Conservation (phyloP, 2,113 vertebrate species). For the Chaetops frenatus region DNA sequence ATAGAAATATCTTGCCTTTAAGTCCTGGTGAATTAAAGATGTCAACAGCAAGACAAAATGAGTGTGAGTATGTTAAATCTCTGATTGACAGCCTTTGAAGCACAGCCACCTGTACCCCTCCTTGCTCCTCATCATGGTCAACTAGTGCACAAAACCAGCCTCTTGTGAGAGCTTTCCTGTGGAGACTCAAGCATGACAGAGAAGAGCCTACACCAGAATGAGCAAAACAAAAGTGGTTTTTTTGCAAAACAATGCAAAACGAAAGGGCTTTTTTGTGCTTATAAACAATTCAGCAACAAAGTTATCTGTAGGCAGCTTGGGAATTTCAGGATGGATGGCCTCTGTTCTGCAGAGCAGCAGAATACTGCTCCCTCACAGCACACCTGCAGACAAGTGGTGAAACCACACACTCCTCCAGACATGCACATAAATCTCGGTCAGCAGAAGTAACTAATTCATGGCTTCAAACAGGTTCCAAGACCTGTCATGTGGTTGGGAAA, state of each 20-base stretch:
- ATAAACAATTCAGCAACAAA: neutral
- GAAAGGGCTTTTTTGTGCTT: fast-evolving
- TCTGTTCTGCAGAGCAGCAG: neutral
- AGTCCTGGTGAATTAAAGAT: neutral
- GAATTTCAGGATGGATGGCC: neutral
- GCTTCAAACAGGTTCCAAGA: neutral
- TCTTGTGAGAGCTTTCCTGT: neutral
- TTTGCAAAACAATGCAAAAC: neutral
- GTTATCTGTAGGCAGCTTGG: neutral
- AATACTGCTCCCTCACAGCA: neutral
- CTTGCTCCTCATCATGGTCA: neutral
- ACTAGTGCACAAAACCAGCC: neutral
- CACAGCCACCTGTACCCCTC: neutral
- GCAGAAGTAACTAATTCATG: neutral
- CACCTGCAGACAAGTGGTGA: neutral
- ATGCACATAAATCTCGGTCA: neutral
- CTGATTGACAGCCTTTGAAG: neutral
- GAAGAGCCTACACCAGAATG: neutral
- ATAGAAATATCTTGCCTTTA: neutral
- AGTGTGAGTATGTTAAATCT: neutral
- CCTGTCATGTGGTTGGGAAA: neutral
- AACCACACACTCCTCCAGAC: neutral
- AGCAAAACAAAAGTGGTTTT: too few species aligned
- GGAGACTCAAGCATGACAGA: neutral
- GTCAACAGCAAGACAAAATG: neutral